Conservation (phyloP, 2,797 vertebrate species). For the Capromys pilorides region DNA sequence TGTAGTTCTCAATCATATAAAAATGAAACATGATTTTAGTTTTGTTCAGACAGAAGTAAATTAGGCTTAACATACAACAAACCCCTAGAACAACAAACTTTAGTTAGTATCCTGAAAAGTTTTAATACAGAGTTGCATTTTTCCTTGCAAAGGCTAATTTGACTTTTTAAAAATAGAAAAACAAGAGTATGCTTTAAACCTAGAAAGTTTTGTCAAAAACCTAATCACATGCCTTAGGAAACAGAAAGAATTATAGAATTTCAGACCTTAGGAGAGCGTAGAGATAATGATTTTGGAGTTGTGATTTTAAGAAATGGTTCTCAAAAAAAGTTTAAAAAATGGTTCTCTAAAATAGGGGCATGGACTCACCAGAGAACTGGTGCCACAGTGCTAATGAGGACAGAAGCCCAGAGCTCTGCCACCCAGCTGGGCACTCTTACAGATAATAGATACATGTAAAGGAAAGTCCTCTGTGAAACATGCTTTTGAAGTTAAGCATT, state of each 20-base stretch:
- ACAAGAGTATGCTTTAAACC: not conserved
- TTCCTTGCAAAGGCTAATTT: slow-evolving; percentile 12
- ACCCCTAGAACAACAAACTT: not conserved
- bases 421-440: not conserved
- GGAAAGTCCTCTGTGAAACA: not conserved
- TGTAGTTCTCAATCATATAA: not conserved
- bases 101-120: not conserved
- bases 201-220: not conserved
- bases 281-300: not conserved
- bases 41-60: slow-evolving; percentile 30
- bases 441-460: not conserved
- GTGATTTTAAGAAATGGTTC: not conserved
- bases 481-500: slow-evolving; percentile 45
- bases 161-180: not conserved
- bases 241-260: slow-evolving; percentile 37
- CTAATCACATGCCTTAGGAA: not conserved
- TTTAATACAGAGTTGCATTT: slow-evolving; percentile 5
- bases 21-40: not conserved
- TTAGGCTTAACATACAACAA: not conserved
- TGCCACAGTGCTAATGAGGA: not conserved
- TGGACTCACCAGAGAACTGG: not conserved
- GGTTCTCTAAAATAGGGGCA: not conserved
- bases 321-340: slow-evolving; percentile 30
- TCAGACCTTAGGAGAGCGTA: not conserved
- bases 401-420: not conserved